phyloP scores from a whole-genome alignment of 1,140 invertebrate genomes.

The Drosophila cardini region DNA sequence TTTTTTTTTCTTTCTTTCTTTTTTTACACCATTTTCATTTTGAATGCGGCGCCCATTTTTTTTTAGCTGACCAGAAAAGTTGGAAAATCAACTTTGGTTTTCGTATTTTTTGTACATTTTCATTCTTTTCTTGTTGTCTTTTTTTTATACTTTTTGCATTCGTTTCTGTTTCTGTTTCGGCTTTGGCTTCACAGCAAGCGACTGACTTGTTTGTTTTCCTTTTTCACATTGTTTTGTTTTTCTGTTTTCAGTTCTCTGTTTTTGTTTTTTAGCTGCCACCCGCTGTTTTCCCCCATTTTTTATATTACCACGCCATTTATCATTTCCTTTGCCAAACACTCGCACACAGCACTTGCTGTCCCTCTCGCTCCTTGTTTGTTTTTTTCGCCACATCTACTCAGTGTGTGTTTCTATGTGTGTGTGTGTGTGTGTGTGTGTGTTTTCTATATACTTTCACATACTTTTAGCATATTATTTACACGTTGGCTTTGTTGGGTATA shows the following conservation, averaged over 20 bases:
- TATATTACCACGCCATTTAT: conserved; percentile 84
- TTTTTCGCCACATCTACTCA: conserved; percentile 15
- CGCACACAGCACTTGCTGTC: conserved; percentile 36
- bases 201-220: conserved; percentile 51
- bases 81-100: conserved; percentile 64
- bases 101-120: conserved; percentile 43
- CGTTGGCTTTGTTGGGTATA: conserved; percentile 63
- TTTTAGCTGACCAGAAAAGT: conserved; percentile 67
- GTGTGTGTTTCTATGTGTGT: conserved; percentile 8
- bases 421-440: conserved; percentile 18
- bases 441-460: conserved; percentile 55
- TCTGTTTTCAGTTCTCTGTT: conserved; percentile 42
- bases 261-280: conserved; percentile 66
- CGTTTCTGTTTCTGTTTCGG: conserved; percentile 42
- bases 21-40: conserved; percentile 61
- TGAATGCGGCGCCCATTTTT: conserved; percentile 76
- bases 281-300: conserved; percentile 80
- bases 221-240: conserved; percentile 40
- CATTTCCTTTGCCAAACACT: conserved; percentile 78
- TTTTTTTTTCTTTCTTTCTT: conserved; percentile 43
- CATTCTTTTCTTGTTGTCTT: conserved; percentile 32
- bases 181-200: conserved; percentile 46
- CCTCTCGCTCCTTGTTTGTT: conserved; percentile 33
- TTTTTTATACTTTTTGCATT: conserved; percentile 14
- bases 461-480: conserved; percentile 56